Evolutionary conservation across 1,140 invertebrate genomes (phyloP), one percentile per base, ranked within the genome.

Genomic region (Cheumatopsyche charites): DNA sequence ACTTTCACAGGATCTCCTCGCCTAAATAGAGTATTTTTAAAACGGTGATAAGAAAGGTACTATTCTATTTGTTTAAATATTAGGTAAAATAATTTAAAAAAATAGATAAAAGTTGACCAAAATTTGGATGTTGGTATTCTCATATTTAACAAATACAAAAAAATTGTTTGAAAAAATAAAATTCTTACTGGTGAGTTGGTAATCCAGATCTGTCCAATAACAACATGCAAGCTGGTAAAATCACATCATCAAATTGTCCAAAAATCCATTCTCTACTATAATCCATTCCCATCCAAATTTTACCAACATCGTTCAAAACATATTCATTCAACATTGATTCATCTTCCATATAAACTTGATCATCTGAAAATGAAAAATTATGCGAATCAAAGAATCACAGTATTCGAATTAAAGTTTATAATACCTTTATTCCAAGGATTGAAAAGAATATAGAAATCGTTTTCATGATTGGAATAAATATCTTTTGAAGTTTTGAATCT

Each of bases 351-450:
- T 87, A 91, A 4, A 90, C 90, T 26, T 83, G 79, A 78, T 91
- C 90, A 77, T 87, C 89, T 90, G 75, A 17, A 74, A 77, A 67
- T 70, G 5, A 49, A 49, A 3, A 49, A 49, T 5, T 5, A 49
- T 49, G 13, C n/a, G 42, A 43, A 9, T 9, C n/a, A n/a, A n/a
- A n/a, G n/a, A n/a, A n/a, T n/a, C n/a, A n/a, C n/a, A n/a, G n/a
- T n/a, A n/a, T n/a, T n/a, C n/a, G n/a, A n/a, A n/a, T n/a, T n/a
- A n/a, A 43, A 43, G n/a, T 43, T 9, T 43, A 9, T n/a, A 43
- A 43, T 82, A 93, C 93, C 89, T 86, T 88, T 86, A 73, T 88
- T 85, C 92, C 92, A 94, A 1, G 93, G 91, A 81, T 94, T 94
- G 80, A 94, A 94, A 2, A 94, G 82, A n/a, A 94, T 82, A 79